Evolutionary conservation across 2,113 vertebrate species (phyloP), one percentile per base, ranked within the genome.

Genomic region (Nasalis larvatus): DNA sequence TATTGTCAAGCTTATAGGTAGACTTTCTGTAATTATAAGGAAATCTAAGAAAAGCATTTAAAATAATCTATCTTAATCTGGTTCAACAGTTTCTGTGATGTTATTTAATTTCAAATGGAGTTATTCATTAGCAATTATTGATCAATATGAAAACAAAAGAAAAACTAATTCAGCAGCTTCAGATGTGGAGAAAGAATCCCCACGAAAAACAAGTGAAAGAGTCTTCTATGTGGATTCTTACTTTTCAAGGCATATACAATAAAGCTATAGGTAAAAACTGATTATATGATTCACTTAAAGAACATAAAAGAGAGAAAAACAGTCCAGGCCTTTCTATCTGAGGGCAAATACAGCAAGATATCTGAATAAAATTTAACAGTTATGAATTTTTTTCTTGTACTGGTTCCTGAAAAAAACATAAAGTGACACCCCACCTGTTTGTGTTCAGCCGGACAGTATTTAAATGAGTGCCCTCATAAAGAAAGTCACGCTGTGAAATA

Each of bases 71-170:
- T 40, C 58, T 95, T 71, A 76, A 73, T 49, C 81, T 80, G 45
- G 73, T 68, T 93, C 30, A 93, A 3, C 84, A 84, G 47, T 81
- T 91, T 91, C 73, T 56, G 56, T 4, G 30, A 73, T 47, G 16
- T 40, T 69, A 86, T 69, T 78, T 74, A 52, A 35, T 80, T 96
- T 92, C 49, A 81, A 91, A 76, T 27, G 56, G 20, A 95, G 93
- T 37, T 86, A 60, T 47, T 94, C 47, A 54, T 52, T 68, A 80
- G 45, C 32, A 91, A 60, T 85, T 56, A 77, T 12, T 87, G 47
- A 83, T 42, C 13, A 73, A 71, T 30, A 30, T 40, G 40, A 82
- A 90, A 84, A 69, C 45, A 32, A 17, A 86, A 93, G 74, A 82
- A 80, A 37, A 69, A 84, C n/a, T 73, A 73, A 91, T 42, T 92